Evolutionary conservation across 2,888 invertebrate species (phyloP).

Genomic region (Dynastes tityus): DNA sequence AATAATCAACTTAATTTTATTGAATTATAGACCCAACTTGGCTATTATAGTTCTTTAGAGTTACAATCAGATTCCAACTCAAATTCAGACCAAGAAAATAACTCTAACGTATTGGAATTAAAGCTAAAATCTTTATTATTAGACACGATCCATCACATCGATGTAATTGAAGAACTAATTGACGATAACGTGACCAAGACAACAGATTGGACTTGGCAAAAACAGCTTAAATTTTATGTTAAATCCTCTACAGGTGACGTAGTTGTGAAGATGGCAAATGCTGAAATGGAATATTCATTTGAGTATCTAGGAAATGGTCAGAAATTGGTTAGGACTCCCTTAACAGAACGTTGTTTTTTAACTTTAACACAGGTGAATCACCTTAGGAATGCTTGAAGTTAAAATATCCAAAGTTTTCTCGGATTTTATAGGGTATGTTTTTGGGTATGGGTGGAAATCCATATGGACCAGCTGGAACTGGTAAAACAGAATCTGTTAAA

Average conservation of each 20-base stretch:
- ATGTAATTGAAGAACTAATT: conserved; percentile 85
- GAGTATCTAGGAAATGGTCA: conserved; percentile 98
- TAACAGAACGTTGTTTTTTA: conserved; percentile 98
- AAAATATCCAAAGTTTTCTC: not conserved
- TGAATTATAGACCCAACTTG: conserved; percentile 70
- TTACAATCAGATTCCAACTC: conserved; percentile 59
- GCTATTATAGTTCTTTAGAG: conserved; percentile 71
- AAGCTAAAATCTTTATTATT: conserved; percentile 94
- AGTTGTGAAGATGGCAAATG: conserved; percentile 91
- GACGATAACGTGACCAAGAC: conserved; percentile 78
- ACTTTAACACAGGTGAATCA: conserved; percentile 89
- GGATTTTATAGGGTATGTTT: conserved; percentile 82
- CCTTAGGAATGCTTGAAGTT: not conserved
- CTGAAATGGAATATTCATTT: conserved; percentile 95
- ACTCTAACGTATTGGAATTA: conserved; percentile 71
- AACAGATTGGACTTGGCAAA: conserved; percentile 95
- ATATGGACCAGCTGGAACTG: conserved; percentile 99
- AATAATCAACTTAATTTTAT: conserved; percentile 56
- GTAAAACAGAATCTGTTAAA: conserved; percentile 99
- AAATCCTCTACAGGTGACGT: conserved; percentile 73
- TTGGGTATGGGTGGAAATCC: conserved; percentile 98
- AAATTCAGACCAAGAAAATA: conserved; percentile 55
- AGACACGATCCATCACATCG: conserved; percentile 93
- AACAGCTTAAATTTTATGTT: conserved; percentile 83
- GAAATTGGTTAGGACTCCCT: conserved; percentile 94